Evolutionary conservation across 2,113 vertebrate genomes (phyloP), one percentile per base, ranked within the genome.

Genomic region (Sylvicapra grimmia): DNA sequence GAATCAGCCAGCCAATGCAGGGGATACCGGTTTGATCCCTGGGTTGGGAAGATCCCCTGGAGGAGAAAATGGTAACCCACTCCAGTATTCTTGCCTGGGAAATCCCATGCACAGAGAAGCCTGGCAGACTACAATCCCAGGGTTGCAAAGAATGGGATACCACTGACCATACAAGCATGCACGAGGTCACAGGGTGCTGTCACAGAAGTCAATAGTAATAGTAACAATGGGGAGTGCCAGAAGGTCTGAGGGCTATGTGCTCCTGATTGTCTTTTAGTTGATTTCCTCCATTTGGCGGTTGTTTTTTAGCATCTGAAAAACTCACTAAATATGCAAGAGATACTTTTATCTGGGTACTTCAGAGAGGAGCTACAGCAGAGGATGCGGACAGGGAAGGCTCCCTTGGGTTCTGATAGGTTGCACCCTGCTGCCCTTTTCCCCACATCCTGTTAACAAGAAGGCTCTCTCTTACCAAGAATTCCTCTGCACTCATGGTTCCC

Each of bases 1-100:
- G 36, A 44, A 77, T 77, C 40, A 44, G 36, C 72, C 36, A 40
- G 36, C 23, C 36, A 77, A 77, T 25, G 36, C 21, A 44, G 72
- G 72, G 40, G 36, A 75, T 44, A 40, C 12, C 0, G 0, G 72
- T 27, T 77, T 1, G 0, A 77, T 14, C 23, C 12, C 36, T 77
- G 6, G 40, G 40, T 27, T 44, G 40, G 23, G 6, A 77, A 44
- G 23, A 77, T 77, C 6, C 23, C 23, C 72, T 77, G 23, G 23
- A 77, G 36, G 72, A 77, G 72, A 27, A 77, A 27, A 44, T 14
- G 40, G 40, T 12, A 44, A 77, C 12, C 72, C 23, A 72, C 21
- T 40, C n/a, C n/a, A 72, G 68, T 23, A 13, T 72, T 72, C 68
- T 40, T 72, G 68, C 19, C 68, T 72, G n/a, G 68, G n/a, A 72